Percentiles rank a stretch among this genome's conserved stretches.
Conservation (phyloP, 2,797 vertebrate genomes). For the Crotalus adamanteus region DNA sequence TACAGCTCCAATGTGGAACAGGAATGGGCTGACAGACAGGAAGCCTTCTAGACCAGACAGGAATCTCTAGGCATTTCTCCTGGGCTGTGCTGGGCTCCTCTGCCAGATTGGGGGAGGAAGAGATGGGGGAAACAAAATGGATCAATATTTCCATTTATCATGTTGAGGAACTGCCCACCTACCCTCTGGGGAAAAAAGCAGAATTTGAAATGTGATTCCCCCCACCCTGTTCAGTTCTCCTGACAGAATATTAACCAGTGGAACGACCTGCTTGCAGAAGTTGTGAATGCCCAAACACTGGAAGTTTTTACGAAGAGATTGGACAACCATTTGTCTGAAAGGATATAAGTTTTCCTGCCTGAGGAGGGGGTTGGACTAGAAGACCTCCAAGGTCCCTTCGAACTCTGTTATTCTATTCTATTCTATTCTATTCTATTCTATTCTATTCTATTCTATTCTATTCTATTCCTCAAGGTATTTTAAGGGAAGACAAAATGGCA, state of each 20-base stretch:
- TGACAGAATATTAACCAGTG: no score
- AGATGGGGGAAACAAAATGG: not conserved
- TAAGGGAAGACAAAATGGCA: not conserved
- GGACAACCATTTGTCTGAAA: no score
- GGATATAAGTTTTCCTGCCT: no score
- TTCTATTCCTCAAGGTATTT: not conserved
- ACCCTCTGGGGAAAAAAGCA: not conserved
- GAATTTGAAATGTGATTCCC: not conserved
- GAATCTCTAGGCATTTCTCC: not conserved
- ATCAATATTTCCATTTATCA: not conserved
- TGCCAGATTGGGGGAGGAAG: not conserved
- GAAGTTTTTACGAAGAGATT: no score
- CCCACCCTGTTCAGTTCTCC: not conserved
- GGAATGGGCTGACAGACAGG: not conserved
- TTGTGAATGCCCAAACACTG: no score
- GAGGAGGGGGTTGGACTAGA: no score
- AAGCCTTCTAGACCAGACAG: not conserved
- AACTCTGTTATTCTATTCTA: no score
- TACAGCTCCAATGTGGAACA: not conserved
- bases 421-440: no score
- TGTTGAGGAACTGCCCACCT: not conserved
- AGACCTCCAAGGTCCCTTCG: no score
- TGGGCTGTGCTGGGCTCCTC: not conserved
- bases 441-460: no score
- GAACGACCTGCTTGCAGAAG: no score